Evolutionary conservation across 2,888 invertebrate genomes (phyloP), one percentile per base, ranked within the genome.

Genomic region (Eutolmus rufibarbis): DNA sequence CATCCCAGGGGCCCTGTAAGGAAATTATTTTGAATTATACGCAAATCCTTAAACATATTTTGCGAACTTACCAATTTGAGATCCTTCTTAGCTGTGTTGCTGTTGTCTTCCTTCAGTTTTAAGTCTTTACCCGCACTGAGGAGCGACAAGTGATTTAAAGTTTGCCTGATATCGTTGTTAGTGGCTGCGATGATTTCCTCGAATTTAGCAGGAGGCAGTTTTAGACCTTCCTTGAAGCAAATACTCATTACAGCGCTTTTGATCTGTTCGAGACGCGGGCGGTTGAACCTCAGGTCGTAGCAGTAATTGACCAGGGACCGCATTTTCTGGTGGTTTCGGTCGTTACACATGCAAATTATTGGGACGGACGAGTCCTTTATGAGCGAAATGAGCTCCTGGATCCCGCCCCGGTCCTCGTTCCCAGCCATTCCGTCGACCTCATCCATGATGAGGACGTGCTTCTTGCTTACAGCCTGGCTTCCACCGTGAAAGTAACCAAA

Each of bases 401-500:
- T 95, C 74, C 99, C 99, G 31, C 99, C 99, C 90, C 99, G 95
- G 92, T 99, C 99, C 92, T 99, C 98, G 92, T 99, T 99, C 3
- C 99, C 99, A 0, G 98, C 97, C 99, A 99, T 99, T 9, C 99
- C 99, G 91, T 99, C 99, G 0, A 99, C 99, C 94, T 99, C 99
- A 91, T 99, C 99, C 99, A 99, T 99, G n/a, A 99, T 94, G 8
- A 99, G 93, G 16, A 98, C 98, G 91, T 98, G 98, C 90, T 97
- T 97, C 89, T 95, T 95, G 0, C 95, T 94, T 0, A 95, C 93
- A 0, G 94, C 93, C 88, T 94, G 93, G 0, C 89, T 88, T 88
- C 90, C 92, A 94, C 96, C 96, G 92, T 94, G 94, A 88, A 95
- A 95, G 91, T 94, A 97, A 16, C 95, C 95, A 16, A 95, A 95